Evolutionary conservation across 2,797 vertebrate genomes (phyloP).

Genomic region (Spondyliosoma cantharus): DNA sequence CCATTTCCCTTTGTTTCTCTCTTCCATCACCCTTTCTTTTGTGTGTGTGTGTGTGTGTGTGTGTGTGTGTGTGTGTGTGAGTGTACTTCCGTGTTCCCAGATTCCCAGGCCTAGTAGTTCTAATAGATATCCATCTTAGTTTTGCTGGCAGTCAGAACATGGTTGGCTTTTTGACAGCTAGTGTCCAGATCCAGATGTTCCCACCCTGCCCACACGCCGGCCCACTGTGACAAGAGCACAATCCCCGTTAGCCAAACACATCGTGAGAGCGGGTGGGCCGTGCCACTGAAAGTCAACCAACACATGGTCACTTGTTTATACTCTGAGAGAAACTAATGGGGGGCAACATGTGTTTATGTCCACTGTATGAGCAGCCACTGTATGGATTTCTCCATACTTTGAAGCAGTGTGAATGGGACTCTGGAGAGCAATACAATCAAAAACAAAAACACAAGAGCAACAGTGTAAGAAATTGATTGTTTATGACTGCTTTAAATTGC

Average conservation of each 20-base stretch:
- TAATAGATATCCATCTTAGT: slow-evolving; percentile 40
- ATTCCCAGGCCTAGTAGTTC: slow-evolving; percentile 46
- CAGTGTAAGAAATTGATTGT: no score
- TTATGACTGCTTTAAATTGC: no score
- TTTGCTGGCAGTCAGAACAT: slow-evolving; percentile 45
- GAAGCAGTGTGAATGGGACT: no score
- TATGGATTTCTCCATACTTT: no score
- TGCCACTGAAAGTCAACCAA: slow-evolving; percentile 29
- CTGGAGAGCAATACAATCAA: no score
- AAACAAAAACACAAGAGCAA: no score
- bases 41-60: slow-evolving; percentile 14
- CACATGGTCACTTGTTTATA: slow-evolving; percentile 35
- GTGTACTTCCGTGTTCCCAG: slow-evolving; percentile 7
- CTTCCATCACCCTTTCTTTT: not conserved
- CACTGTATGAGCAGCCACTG: not conserved
- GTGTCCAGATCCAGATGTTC: slow-evolving; percentile 63
- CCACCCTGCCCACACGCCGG: slow-evolving; percentile 45
- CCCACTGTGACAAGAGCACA: slow-evolving; percentile 33
- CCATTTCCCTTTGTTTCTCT: not conserved
- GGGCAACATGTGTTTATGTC: not conserved
- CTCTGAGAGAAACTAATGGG: slow-evolving; percentile 14
- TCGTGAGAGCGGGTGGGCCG: slow-evolving; percentile 25
- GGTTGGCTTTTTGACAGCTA: slow-evolving; percentile 48
- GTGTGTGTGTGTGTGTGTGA: slow-evolving; percentile 1
- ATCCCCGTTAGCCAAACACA: slow-evolving; percentile 28